Base-by-base conservation (phyloP, 2,888 invertebrate genomes). In the Hydrotaea diabolus region DNA sequence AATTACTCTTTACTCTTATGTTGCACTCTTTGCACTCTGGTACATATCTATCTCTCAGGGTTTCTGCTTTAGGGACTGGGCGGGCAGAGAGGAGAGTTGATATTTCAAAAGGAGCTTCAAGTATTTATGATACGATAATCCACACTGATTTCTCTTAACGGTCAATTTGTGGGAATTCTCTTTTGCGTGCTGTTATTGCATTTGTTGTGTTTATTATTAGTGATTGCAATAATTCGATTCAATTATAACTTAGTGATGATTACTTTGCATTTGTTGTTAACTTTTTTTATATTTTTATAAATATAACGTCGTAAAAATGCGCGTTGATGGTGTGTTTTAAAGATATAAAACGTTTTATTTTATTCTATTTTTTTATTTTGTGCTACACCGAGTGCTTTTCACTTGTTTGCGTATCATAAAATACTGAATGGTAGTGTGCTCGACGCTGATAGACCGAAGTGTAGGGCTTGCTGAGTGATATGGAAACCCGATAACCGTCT, bases 401-500 rank as follows among this genome's bases (percentile, higher is more conserved):
- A 69, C 80, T 80, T 78, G 80, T 85, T 78, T 82, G 77, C 46
- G 72, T 82, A 83, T 77, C 81, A 85, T 85, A 85, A 85, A 85
- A 85, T 64, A 85, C 83, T 85, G 77, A 81, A 82, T 57, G 64
- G 23, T 36, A 78, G 21, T 69, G 21, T 69, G 74, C 26, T 23
- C 71, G 71, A 21, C 31, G 31, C 31, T 31, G 31, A 31, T 31
- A 31, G 11, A 39, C 3, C 39, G 39, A 39, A 39, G 39, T 36
- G 36, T 13, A 11, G 39, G 39, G 69, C 23, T 23, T 4, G 43
- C 7, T 59, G 21, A 21, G 23, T 15, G 43, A 62, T 74, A 19
- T 17, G 66, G 17, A 55, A 75, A 87, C 86, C 85, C 85, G 88
- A 87, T 86, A 87, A 83, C 86, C 86, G 83, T 86, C 81, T 87